Evolutionary conservation across 2,113 vertebrate genomes (phyloP).

Genomic region (Platichthys stellatus): DNA sequence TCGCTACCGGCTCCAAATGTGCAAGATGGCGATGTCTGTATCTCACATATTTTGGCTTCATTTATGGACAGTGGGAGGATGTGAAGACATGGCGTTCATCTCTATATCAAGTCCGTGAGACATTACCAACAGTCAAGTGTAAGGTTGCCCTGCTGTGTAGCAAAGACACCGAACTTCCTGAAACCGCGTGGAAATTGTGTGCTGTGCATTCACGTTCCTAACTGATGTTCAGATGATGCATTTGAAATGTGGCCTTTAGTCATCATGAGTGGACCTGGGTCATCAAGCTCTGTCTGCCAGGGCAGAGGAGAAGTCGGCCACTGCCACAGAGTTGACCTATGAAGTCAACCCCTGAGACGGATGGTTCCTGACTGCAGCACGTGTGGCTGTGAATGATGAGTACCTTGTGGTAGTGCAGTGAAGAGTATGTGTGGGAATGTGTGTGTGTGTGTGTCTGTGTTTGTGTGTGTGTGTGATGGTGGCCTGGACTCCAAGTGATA

Average conservation of each 20-base stretch:
- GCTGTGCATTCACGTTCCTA: not conserved
- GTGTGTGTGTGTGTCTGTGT: constrained; percentile 10
- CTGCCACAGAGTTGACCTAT: constrained; percentile 38
- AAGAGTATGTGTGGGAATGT: not conserved
- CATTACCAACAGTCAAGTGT: not conserved
- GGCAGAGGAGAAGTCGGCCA: constrained; percentile 8
- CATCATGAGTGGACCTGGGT: constrained; percentile 17
- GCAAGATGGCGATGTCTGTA: not conserved
- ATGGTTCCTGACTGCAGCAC: constrained; percentile 44
- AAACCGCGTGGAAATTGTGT: not conserved
- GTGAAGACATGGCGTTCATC: too few species aligned
- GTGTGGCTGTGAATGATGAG: constrained; percentile 51
- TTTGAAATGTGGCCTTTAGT: constrained; percentile 30
- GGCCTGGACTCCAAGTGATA: constrained; percentile 24
- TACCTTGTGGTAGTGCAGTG: not conserved
- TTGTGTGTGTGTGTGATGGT: constrained; percentile 12
- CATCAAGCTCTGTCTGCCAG: constrained; percentile 9
- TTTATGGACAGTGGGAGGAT: too few species aligned
- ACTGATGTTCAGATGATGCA: not conserved
- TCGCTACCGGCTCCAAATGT: too few species aligned
- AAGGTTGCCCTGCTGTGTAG: not conserved
- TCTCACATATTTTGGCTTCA: not conserved
- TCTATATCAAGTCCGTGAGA: too few species aligned
- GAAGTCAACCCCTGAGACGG: constrained; percentile 33
- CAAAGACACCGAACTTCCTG: not conserved